These are phyloP conservation scores for Choristoneura fumiferana DNA, from an alignment of 1,140 invertebrate genomes.

Conservation along the genomic window DNA sequence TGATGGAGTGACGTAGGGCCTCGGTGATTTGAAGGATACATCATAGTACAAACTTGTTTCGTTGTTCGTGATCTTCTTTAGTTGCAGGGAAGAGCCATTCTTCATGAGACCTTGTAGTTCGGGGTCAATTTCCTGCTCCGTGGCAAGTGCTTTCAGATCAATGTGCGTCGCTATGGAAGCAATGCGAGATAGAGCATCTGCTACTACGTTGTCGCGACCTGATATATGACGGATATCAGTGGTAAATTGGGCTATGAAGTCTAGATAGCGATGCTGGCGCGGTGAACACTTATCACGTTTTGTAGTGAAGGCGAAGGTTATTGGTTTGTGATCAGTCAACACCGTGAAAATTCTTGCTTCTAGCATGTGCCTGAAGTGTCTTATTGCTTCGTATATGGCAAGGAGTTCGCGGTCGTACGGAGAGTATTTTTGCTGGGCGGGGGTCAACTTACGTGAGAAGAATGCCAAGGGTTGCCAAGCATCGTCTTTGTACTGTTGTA, in stretches of 20 bases:
- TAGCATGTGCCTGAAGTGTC: neutral
- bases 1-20: too few species aligned
- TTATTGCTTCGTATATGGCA: neutral
- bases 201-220: slow-evolving; percentile 41
- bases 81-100: too few species aligned
- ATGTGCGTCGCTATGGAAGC: too few species aligned
- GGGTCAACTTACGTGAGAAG: slow-evolving; percentile 47
- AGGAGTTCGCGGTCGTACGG: neutral
- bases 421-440: slow-evolving; percentile 42
- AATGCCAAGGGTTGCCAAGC: slow-evolving; percentile 44
- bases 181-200: slow-evolving; percentile 21
- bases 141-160: too few species aligned
- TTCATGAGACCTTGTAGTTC: too few species aligned
- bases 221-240: slow-evolving; percentile 48
- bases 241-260: slow-evolving; percentile 52
- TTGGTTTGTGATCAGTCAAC: slow-evolving; percentile 60
- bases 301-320: slow-evolving; percentile 33
- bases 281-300: slow-evolving; percentile 22
- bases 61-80: too few species aligned
- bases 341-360: slow-evolving; percentile 30
- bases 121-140: too few species aligned
- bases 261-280: slow-evolving; percentile 38
- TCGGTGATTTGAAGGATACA: too few species aligned
- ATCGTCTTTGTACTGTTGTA: slow-evolving; percentile 42
- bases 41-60: too few species aligned